Evolutionary conservation across 1,140 invertebrate genomes (phyloP).

Genomic region (Orchestia grillus): DNA sequence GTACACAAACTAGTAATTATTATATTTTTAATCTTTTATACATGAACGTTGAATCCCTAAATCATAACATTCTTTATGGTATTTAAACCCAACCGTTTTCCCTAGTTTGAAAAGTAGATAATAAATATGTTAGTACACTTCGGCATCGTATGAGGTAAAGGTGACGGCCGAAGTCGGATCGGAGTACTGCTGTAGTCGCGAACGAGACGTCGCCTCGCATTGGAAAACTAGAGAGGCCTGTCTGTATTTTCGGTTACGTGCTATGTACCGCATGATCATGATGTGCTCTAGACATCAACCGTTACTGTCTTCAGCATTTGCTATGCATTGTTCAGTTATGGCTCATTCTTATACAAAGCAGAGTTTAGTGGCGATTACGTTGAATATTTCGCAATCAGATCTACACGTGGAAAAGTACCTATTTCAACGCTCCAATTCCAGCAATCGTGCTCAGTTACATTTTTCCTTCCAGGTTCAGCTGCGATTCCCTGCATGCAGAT

Average conservation of each 20-base stretch:
- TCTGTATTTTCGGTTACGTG: neutral
- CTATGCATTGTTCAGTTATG: neutral
- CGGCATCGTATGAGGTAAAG: no score
- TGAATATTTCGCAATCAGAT: neutral
- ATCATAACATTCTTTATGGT: neutral
- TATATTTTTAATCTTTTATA: neutral
- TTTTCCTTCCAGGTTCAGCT: constrained; percentile 71
- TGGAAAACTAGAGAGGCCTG: neutral
- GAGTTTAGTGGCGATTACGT: neutral
- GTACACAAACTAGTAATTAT: neutral
- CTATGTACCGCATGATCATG: neutral
- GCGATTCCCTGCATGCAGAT: constrained; percentile 73
- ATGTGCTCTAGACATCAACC: neutral
- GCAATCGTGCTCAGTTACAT: neutral
- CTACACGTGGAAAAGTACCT: neutral
- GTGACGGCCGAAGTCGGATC: no score
- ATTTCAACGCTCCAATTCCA: neutral
- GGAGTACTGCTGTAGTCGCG: no score
- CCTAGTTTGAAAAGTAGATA: no score
- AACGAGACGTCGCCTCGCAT: neutral
- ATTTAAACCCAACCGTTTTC: no score
- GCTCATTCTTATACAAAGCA: neutral
- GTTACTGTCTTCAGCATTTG: neutral
- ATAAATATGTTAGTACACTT: no score
- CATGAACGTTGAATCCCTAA: neutral